Conservation (phyloP, 2,113 vertebrate genomes). For the Chauna torquata region DNA sequence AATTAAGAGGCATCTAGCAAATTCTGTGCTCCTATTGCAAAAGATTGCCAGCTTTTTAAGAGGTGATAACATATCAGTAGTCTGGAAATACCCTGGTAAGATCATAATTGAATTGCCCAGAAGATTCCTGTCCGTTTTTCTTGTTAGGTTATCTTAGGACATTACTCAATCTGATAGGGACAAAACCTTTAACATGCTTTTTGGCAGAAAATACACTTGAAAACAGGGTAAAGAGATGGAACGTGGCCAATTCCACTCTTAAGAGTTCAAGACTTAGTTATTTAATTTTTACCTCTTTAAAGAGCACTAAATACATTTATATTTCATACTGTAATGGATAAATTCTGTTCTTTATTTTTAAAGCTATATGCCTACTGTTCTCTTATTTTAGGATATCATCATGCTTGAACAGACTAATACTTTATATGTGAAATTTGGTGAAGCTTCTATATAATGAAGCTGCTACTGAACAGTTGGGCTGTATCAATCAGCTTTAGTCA, state of each 20-base stretch:
- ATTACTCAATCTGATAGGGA: not conserved
- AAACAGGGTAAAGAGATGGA: not conserved
- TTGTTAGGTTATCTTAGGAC: not conserved
- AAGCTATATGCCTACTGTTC: not conserved
- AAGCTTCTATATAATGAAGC: not conserved
- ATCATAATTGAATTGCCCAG: not conserved
- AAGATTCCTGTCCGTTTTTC: not conserved
- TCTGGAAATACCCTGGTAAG: not conserved
- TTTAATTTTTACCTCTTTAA: not conserved
- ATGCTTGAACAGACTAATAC: not conserved
- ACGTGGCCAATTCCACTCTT: not conserved
- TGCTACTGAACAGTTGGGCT: not conserved
- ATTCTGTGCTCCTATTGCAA: not conserved
- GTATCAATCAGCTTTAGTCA: not conserved
- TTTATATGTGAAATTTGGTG: not conserved
- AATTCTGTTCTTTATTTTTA: not conserved
- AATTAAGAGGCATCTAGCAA: not conserved
- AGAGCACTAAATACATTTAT: not conserved
- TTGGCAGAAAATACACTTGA: not conserved
- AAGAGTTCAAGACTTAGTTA: not conserved
- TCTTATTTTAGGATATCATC: not conserved
- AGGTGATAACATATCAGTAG: not conserved
- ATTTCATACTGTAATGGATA: not conserved
- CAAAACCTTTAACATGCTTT: not conserved
- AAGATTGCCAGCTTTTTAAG: not conserved